Conservation (phyloP, 2,797 vertebrate species). For the Myiotriccus ornatus region DNA sequence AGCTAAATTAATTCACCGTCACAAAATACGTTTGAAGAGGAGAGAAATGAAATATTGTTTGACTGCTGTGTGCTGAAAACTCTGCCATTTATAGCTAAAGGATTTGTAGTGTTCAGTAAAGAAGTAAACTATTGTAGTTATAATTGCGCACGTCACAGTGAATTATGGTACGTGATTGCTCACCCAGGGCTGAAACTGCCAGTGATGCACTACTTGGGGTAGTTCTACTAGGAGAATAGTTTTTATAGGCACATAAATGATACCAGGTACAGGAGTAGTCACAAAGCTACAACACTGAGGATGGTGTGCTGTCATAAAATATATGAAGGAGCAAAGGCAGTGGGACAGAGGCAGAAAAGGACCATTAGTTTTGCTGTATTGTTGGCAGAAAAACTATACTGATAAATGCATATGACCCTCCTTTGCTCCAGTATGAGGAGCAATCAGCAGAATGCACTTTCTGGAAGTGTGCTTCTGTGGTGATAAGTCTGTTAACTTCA, state of each 20-base stretch:
- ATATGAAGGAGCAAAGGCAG: background rate
- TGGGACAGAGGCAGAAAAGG: background rate
- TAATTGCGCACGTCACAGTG: background rate
- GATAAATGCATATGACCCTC: background rate
- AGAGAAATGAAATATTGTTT: background rate
- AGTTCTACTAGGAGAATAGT: background rate
- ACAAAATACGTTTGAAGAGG: background rate
- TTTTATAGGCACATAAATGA: constrained; percentile 28
- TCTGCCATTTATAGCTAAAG: background rate
- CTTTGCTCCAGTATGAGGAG: background rate
- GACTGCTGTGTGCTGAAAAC: background rate
- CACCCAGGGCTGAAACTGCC: background rate
- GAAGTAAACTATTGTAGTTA: background rate
- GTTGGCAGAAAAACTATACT: background rate
- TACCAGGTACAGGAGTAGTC: background rate
- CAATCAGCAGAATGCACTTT: constrained; percentile 26
- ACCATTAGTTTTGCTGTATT: background rate
- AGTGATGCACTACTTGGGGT: background rate
- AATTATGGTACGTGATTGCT: background rate
- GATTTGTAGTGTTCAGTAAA: background rate
- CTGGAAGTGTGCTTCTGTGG: background rate
- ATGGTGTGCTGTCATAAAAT: background rate
- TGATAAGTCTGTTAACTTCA: background rate
- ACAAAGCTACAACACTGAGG: background rate
- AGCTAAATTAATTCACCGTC: background rate